Evolutionary conservation across 2,888 invertebrate genomes (phyloP).

Genomic region (Dryobotodes eremita): DNA sequence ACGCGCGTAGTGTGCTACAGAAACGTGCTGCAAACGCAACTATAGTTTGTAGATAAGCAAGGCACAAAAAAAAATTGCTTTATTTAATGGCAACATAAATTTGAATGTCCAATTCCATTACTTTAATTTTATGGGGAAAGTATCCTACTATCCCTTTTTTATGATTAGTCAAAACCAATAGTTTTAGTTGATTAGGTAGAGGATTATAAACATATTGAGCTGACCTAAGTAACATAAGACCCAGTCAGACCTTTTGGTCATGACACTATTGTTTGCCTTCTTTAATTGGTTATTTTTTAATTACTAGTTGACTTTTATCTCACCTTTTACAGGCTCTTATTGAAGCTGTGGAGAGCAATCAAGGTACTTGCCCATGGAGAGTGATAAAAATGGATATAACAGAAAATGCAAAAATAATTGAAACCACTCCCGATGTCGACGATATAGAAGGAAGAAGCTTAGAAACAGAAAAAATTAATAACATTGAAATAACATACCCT

Average conservation of each 20-base stretch:
- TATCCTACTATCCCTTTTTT: slow-evolving; percentile 20
- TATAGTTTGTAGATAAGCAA: no score
- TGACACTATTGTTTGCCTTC: not conserved
- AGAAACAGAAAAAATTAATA: slow-evolving; percentile 84
- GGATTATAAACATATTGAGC: not conserved
- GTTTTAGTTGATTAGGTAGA: not conserved
- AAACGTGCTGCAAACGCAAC: not conserved
- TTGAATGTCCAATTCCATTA: not conserved
- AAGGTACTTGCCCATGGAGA: slow-evolving; percentile 91
- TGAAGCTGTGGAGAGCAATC: slow-evolving; percentile 94
- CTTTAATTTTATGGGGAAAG: not conserved
- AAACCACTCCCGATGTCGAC: slow-evolving; percentile 32
- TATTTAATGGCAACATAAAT: not conserved
- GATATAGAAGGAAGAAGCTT: slow-evolving; percentile 75
- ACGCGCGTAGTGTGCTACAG: not conserved
- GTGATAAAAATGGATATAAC: slow-evolving; percentile 86
- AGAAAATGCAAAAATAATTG: slow-evolving; percentile 73
- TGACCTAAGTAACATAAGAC: no score
- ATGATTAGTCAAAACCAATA: not conserved
- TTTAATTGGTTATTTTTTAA: not conserved
- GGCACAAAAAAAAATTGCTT: not conserved
- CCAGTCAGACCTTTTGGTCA: not conserved
- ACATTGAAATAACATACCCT: slow-evolving; percentile 89
- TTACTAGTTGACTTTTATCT: not conserved
- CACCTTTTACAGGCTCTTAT: slow-evolving; percentile 86